These are phyloP conservation scores for Oconnorella tubifera DNA, from an alignment of 2,888 invertebrate genomes.

Conservation along the genomic window DNA sequence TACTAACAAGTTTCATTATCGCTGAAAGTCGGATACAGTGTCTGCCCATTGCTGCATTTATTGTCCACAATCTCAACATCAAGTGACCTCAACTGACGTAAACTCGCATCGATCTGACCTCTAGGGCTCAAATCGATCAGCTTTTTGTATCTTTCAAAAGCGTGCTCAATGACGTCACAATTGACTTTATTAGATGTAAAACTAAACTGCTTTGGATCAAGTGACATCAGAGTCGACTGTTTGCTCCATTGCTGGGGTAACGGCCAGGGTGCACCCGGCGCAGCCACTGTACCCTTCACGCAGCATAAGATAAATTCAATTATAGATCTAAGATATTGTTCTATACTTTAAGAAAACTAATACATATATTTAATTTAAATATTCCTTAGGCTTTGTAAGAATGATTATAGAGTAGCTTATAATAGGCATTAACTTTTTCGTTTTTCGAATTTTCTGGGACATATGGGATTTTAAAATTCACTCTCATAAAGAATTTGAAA, in stretches of 20 bases:
- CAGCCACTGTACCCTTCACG: constrained; percentile 43
- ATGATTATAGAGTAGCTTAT: too few species aligned
- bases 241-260: constrained; percentile 39
- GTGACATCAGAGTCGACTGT: constrained; percentile 26
- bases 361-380: too few species aligned
- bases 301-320: too few species aligned
- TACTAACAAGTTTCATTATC: constrained; percentile 40
- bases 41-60: constrained; percentile 6
- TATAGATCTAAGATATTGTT: too few species aligned
- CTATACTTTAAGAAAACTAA: too few species aligned
- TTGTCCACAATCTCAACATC: neutral
- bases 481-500: too few species aligned
- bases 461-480: too few species aligned
- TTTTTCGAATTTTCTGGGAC: too few species aligned
- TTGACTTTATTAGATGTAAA: constrained; percentile 33
- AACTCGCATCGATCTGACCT: neutral
- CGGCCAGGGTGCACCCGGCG: constrained; percentile 51
- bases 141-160: constrained; percentile 40
- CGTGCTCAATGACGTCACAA: constrained; percentile 48
- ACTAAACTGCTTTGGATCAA: constrained; percentile 38
- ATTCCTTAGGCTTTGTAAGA: too few species aligned
- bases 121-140: constrained; percentile 24
- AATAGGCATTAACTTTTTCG: too few species aligned
- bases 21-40: constrained; percentile 27
- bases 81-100: neutral